A percentile compares a stretch with the other conserved stretches of the same genome.
Evolutionary conservation across 2,888 invertebrate genomes (phyloP).

Genomic region (Empis livida): DNA sequence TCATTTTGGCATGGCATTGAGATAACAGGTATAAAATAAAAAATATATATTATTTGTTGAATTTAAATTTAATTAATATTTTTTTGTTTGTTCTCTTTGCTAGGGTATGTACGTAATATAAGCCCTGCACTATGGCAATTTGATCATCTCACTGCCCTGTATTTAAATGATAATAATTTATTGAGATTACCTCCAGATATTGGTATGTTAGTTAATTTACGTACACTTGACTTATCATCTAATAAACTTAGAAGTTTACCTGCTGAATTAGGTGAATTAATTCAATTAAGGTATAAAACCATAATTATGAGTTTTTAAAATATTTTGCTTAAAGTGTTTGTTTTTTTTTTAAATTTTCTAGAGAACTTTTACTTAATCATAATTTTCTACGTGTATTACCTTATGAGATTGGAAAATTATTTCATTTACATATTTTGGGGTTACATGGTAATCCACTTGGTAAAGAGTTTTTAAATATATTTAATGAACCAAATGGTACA

Average conservation of each 20-base stretch:
- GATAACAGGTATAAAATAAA: slow-evolving; percentile 48
- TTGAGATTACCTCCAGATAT: slow-evolving; percentile 87
- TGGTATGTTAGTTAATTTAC: slow-evolving; percentile 66
- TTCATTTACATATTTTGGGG: slow-evolving; percentile 87
- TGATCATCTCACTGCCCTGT: slow-evolving; percentile 84
- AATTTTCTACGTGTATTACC: slow-evolving; percentile 90
- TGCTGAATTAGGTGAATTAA: slow-evolving; percentile 91
- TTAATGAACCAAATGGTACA: slow-evolving; percentile 88
- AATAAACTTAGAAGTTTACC: slow-evolving; percentile 92
- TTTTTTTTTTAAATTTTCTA: slow-evolving; percentile 35
- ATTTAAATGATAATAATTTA: slow-evolving; percentile 91
- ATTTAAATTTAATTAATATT: neutral
- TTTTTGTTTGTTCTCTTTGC: slow-evolving; percentile 19
- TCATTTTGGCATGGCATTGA: slow-evolving; percentile 87
- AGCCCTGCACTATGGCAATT: slow-evolving; percentile 86
- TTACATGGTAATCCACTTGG: slow-evolving; percentile 88
- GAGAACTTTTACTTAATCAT: slow-evolving; percentile 88
- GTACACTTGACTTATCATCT: slow-evolving; percentile 81
- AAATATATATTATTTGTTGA: neutral
- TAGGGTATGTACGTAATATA: slow-evolving; percentile 91
- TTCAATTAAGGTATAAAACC: slow-evolving; percentile 63
- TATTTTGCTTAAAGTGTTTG: slow-evolving; percentile 1
- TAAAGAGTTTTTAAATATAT: slow-evolving; percentile 82
- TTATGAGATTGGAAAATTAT: slow-evolving; percentile 93
- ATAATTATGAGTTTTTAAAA: slow-evolving; percentile 1